Conservation (phyloP, 2,888 invertebrate species). For the Perizoma affinitatum region DNA sequence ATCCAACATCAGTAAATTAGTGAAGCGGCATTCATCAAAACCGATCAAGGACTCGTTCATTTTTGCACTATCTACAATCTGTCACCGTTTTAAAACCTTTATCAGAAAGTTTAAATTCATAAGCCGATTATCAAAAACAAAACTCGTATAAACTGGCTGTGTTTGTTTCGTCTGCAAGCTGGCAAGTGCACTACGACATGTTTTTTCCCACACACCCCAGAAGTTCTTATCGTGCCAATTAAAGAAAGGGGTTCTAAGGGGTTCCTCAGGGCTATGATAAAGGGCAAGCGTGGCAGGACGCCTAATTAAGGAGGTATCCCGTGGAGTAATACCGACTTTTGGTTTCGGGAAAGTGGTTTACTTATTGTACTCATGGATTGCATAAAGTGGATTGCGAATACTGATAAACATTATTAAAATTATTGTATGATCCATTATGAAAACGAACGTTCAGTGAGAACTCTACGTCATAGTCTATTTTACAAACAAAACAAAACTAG, state of each 20-base stretch:
- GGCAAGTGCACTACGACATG: conserved; percentile 61
- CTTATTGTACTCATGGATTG: conserved; percentile 16
- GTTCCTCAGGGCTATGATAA: conserved; percentile 64
- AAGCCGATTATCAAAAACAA: conserved; percentile 22
- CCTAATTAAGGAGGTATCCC: conserved; percentile 77
- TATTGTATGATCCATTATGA: conserved; percentile 1
- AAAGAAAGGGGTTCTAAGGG: conserved; percentile 63
- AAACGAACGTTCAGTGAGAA: conserved; percentile 4
- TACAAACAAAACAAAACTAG: no score
- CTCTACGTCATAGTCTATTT: not conserved
- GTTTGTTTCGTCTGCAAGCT: conserved; percentile 32
- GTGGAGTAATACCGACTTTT: conserved; percentile 49
- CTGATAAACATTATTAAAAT: conserved; percentile 18
- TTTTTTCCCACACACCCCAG: conserved; percentile 75
- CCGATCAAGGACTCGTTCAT: not conserved
- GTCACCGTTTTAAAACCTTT: conserved; percentile 24
- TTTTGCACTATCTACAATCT: conserved; percentile 26
- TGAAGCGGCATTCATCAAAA: no score
- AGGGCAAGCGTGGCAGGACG: conserved; percentile 78
- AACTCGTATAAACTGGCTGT: conserved; percentile 4
- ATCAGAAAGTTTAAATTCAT: conserved; percentile 15
- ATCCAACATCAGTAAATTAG: no score
- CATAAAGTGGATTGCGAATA: conserved; percentile 20
- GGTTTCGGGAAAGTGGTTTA: conserved; percentile 33
- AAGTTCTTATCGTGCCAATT: conserved; percentile 82